phyloP scores from a whole-genome alignment of 2,113 vertebrate species.

The Callaeas wilsoni region DNA sequence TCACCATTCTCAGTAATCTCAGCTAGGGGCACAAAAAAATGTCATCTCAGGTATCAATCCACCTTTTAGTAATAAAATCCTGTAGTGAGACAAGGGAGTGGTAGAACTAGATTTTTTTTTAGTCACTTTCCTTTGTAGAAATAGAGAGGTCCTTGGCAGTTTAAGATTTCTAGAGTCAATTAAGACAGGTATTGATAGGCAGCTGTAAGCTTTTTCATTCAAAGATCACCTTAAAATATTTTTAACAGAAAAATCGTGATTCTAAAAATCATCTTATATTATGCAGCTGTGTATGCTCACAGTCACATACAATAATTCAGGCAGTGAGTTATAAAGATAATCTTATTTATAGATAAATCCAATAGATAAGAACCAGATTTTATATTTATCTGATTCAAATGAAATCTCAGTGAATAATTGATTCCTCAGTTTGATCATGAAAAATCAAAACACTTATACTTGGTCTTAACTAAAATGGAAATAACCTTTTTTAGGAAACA shows the following conservation, averaged over 20 bases:
- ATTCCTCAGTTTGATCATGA: not conserved
- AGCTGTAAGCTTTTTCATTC: not conserved
- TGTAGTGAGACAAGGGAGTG: not conserved
- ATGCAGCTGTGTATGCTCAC: not conserved
- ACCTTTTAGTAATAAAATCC: not conserved
- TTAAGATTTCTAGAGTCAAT: not conserved
- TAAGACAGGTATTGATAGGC: not conserved
- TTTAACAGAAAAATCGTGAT: not conserved
- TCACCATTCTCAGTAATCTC: not conserved
- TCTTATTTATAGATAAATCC: not conserved
- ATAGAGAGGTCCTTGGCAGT: not conserved
- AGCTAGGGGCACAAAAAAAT: not conserved
- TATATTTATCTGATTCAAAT: not conserved
- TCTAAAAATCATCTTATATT: not conserved
- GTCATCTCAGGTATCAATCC: not conserved
- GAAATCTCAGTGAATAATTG: not conserved
- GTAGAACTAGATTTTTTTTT: not conserved
- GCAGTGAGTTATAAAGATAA: not conserved
- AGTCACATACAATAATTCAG: not conserved
- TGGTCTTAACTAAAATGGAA: not conserved
- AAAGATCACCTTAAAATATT: not conserved
- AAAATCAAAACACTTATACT: not conserved
- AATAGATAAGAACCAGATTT: not conserved
- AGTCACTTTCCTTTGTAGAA: not conserved
- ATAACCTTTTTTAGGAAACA: not conserved